Conservation (phyloP, 2,888 invertebrate species). For the Drosophila limbata region DNA sequence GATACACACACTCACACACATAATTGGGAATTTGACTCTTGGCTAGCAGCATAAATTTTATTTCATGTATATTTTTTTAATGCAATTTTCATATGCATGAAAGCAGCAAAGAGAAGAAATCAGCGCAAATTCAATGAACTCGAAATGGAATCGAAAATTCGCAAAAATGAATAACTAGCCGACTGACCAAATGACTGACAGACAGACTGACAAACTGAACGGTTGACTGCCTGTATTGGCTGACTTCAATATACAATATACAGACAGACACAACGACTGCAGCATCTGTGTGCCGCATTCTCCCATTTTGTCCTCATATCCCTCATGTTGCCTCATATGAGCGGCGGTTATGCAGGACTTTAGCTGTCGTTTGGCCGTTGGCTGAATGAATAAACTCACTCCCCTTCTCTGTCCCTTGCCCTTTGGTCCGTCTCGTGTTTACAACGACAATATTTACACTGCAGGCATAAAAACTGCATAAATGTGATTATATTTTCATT, state of each 20-base stretch:
- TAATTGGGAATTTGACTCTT: conserved; percentile 49
- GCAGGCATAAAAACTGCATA: conserved; percentile 81
- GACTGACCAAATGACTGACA: conserved; percentile 13
- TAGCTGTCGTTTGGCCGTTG: conserved; percentile 15
- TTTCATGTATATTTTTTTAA: conserved; percentile 60
- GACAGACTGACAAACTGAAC: conserved; percentile 23
- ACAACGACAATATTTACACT: conserved; percentile 79
- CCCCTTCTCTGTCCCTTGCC: conserved; percentile 1
- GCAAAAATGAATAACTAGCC: conserved; percentile 25
- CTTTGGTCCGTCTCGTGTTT: conserved; percentile 50
- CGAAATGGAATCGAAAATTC: conserved; percentile 71
- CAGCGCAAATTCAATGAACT: conserved; percentile 80
- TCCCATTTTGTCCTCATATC: conserved; percentile 17
- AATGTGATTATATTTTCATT: conserved; percentile 82
- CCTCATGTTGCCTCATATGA: conserved; percentile 18
- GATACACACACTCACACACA: conserved; percentile 10
- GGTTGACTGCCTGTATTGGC: conserved; percentile 19
- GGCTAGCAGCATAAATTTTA: conserved; percentile 58
- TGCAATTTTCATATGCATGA: conserved; percentile 65
- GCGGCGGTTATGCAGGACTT: conserved; percentile 35
- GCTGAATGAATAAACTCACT: conserved; percentile 3
- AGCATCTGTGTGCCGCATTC: conserved; percentile 5
- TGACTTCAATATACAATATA: conserved; percentile 25
- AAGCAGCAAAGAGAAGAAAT: conserved; percentile 62
- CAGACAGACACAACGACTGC: conserved; percentile 32